Base-by-base conservation (phyloP, 2,797 vertebrate genomes). In the Gallirallus australis region DNA sequence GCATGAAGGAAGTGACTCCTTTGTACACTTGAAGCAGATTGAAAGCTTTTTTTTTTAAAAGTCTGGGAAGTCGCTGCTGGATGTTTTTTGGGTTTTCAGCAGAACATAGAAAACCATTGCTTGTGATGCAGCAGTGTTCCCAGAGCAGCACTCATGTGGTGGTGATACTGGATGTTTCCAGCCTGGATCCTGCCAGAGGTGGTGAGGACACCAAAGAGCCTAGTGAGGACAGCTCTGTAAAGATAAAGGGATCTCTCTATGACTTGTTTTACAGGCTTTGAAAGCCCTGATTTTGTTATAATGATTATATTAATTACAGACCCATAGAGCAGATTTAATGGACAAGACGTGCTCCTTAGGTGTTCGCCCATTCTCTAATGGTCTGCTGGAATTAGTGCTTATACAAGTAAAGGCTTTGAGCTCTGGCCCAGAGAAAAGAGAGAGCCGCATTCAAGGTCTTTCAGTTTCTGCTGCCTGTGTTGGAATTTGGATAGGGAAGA, bases 201-300 rank as follows among this genome's bases (percentile, higher is more conserved):
- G 28, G 30, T 0, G 9, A 88, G 71, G 69, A 86, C 61, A 50
- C 17, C 10, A 8, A 61, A 47, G 5, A 80, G 13, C 7, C 9
- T 50, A 11, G 23, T 31, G n/a, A 54, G 63, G 66, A 60, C 77
- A 73, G 48, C 35, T 66, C 56, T 80, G 31, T 86, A 61, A 72
- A 94, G 89, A 86, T 94, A 93, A 75, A 86, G 82, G 31, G 45
- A 69, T 89, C 70, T 11, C 23, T 93, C 87, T 72, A 1, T 76
- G 63, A 86, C 78, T 91, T 91, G 85, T 90, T 96, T 82, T 82
- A 86, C 80, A 82, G 89, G 70, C 77, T 95, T 82, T 79, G 73
- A 91, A 92, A 89, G 31, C 20, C 52, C 37, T 84, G 28, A 4
- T 47, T 85, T 96, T 97, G 50, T 92, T 45, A 30, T 63, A 88